Evolutionary conservation across 2,113 vertebrate species (phyloP).

Genomic region (Sander vitreus): DNA sequence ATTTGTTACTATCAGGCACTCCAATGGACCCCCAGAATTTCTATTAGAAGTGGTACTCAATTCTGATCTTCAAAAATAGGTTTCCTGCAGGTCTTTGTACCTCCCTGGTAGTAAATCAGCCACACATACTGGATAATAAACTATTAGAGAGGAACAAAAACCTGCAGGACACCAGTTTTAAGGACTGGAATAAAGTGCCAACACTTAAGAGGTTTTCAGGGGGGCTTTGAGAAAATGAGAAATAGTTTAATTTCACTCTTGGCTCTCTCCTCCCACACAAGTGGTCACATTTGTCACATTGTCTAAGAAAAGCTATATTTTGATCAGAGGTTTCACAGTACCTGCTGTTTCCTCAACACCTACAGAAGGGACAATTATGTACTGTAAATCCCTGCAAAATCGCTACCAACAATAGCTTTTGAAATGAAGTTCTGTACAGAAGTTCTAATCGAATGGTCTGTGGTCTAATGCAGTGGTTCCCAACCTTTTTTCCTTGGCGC

Average conservation of each 20-base stretch:
- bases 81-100: constrained; percentile 6
- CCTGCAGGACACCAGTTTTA: constrained; percentile 30
- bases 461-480: constrained; percentile 16
- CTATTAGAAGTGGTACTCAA: neutral
- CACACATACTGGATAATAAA: constrained; percentile 8
- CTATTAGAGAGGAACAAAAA: neutral
- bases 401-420: neutral
- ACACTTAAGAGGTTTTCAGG: constrained; percentile 24
- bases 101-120: constrained; percentile 7
- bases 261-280: constrained; percentile 5
- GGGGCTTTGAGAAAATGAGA: constrained; percentile 30
- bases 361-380: constrained; percentile 17
- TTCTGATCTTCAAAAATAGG: neutral
- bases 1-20: neutral
- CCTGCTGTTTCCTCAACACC: constrained; percentile 32
- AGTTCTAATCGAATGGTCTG: neutral
- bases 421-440: constrained; percentile 2
- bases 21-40: neutral
- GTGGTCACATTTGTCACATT: constrained; percentile 15
- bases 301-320: constrained; percentile 27
- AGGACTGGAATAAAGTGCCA: constrained; percentile 4
- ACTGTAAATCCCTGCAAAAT: constrained; percentile 3
- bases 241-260: constrained; percentile 40
- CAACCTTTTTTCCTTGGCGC: too few species aligned
- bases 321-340: constrained; percentile 13